Conservation (phyloP, 2,797 vertebrate genomes). For the Schizopygopsis pylzovi region DNA sequence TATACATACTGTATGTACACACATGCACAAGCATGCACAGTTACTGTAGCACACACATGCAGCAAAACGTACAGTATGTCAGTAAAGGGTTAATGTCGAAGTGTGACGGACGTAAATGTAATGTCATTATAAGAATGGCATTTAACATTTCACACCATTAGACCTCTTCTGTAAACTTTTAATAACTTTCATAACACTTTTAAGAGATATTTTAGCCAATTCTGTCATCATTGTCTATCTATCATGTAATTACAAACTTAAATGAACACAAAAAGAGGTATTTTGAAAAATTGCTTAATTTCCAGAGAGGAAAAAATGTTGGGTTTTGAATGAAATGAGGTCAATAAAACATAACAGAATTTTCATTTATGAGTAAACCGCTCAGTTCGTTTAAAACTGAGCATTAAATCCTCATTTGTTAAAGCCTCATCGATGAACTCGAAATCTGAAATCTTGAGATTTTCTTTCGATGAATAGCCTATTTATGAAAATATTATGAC, state of each 20-base stretch:
- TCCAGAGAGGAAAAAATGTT: neutral
- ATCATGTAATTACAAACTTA: neutral
- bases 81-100: neutral
- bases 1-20: conserved; percentile 44
- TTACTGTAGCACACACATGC: neutral
- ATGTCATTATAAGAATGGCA: neutral
- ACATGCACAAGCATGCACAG: conserved; percentile 12
- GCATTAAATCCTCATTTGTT: neutral
- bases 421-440: neutral
- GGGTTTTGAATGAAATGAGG: neutral
- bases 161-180: neutral
- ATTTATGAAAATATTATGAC: neutral
- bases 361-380: neutral
- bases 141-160: neutral
- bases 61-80: neutral
- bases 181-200: neutral
- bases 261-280: neutral
- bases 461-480: neutral
- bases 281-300: neutral
- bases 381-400: neutral
- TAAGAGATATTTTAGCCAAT: neutral
- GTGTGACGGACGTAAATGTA: neutral
- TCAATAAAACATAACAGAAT: neutral
- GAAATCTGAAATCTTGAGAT: neutral
- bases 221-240: neutral